Conservation (phyloP, 2,888 invertebrate genomes). For the Lithophane ornitopus region DNA sequence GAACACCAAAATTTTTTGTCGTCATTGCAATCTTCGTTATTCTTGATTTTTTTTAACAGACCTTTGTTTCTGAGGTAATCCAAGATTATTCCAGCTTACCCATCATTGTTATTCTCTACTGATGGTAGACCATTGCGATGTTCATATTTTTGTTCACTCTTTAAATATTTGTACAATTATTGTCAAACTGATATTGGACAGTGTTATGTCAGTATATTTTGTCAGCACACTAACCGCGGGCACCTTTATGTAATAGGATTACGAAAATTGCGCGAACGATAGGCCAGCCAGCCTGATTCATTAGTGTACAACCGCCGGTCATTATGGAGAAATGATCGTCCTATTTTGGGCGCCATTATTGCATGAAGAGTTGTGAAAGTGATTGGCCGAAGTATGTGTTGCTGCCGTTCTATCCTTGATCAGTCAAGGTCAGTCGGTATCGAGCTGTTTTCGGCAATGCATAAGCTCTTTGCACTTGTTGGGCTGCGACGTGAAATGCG, state of each 20-base stretch:
- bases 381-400: conserved; percentile 22
- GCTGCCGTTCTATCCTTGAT: conserved; percentile 12
- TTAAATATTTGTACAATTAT: conserved; percentile 35
- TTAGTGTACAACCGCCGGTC: conserved; percentile 35
- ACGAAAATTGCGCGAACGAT: conserved; percentile 63
- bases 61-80: neutral
- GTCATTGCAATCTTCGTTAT: neutral
- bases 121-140: neutral
- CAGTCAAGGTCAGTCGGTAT: conserved; percentile 23
- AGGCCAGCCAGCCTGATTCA: conserved; percentile 55
- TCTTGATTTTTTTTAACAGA: too few relatives aligned
- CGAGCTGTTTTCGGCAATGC: too few relatives aligned
- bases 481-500: neutral
- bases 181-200: conserved; percentile 42
- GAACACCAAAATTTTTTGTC: neutral
- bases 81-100: neutral
- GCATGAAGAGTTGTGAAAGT: conserved; percentile 50
- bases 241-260: conserved; percentile 67
- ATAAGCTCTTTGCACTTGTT: neutral
- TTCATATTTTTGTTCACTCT: neutral
- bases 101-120: neutral
- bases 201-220: conserved; percentile 65
- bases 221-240: conserved; percentile 58
- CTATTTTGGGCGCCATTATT: conserved; percentile 52
- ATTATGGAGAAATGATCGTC: conserved; percentile 60